phyloP scores from a whole-genome alignment of 2,797 vertebrate species.

The Acanthiza pusilla region DNA sequence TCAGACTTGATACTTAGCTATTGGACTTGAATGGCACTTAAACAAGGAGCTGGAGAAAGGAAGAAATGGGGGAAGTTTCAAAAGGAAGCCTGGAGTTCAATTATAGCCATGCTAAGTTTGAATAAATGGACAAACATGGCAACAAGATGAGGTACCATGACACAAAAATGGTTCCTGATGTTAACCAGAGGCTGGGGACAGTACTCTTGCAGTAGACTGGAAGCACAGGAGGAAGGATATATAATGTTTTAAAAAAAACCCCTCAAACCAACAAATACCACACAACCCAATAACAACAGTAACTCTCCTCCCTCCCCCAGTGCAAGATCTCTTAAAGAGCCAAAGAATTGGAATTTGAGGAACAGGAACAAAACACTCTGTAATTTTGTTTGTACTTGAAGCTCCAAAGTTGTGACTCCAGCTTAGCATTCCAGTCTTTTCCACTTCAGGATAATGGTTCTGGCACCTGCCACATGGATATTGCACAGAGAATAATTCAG shows the following conservation, averaged over 20 bases:
- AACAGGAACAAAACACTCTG: not conserved
- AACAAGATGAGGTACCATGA: not conserved
- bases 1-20: not conserved
- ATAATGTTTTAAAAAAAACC: not conserved
- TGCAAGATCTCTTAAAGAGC: not conserved
- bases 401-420: too few relatives aligned
- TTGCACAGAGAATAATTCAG: not conserved
- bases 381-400: not conserved
- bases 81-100: not conserved
- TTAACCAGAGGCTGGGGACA: not conserved
- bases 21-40: not conserved
- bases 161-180: not conserved
- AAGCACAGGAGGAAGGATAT: not conserved
- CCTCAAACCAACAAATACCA: not conserved
- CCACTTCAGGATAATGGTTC: not conserved
- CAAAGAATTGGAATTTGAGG: not conserved
- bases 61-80: not conserved
- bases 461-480: not conserved
- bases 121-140: not conserved
- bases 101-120: not conserved
- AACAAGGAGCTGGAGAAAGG: not conserved
- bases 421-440: not conserved
- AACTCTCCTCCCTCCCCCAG: fast-evolving
- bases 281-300: not conserved
- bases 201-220: not conserved